Evolutionary conservation across 2,113 vertebrate species (phyloP), one percentile per base, ranked within the genome.

Genomic region (Neolamprologus sp.): DNA sequence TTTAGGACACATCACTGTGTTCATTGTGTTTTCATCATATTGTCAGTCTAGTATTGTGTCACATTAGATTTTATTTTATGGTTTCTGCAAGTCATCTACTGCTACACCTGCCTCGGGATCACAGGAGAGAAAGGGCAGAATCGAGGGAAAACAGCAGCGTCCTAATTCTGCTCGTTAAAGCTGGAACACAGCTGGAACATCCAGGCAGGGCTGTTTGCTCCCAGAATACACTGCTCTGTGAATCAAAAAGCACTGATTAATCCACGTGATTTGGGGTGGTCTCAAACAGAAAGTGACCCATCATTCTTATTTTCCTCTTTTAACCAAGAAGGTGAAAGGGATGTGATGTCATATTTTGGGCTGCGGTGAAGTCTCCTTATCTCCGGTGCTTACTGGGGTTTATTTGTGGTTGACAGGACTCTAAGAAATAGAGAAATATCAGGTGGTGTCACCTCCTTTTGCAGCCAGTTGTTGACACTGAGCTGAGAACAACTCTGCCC

Each of bases 61-160:
- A 55, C 30, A 26, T 60, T 54, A 63, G 33, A 86, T 7, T 68
- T n/a, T 58, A 30, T 60, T 73, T 86, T 79, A 26, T 47, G 80
- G 35, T 5, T 92, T 91, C 49, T 91, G 91, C 92, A 91, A 91
- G 88, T 94, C 91, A 94, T 91, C 80, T 75, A 42, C 54, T 57
- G 65, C 79, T 87, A 78, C 54, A 90, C 47, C 58, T 90, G 65
- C 26, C 83, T 37, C 11, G 51, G 58, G 28, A 82, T 45, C 49
- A 81, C 17, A 9, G 58, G 6, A 42, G 37, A 86, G 35, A 73
- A 75, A 28, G n/a, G 80, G 9, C 35, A 63, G 9, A 83, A 49
- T 13, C 26, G 3, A 54, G 4, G 30, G 19, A 33, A 4, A 45
- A 90, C 60, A 49, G 79, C 78, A 86, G 68, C 79, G 33, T 85